A percentile compares a stretch with the other conserved stretches of the same genome.
Conservation (phyloP, 2,888 invertebrate genomes). For the Philonicus albiceps region DNA sequence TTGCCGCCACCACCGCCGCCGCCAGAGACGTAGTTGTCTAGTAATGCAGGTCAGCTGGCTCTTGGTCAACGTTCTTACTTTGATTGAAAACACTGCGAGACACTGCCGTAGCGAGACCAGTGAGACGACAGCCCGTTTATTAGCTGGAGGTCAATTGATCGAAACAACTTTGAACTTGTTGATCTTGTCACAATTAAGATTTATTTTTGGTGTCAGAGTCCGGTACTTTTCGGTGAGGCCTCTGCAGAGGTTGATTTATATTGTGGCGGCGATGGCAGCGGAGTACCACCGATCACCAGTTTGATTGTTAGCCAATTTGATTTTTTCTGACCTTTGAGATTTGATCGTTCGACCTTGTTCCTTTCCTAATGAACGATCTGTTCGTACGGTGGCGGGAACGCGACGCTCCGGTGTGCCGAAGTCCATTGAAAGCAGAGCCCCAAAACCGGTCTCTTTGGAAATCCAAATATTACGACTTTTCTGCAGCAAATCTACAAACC, state of each 20-base stretch:
- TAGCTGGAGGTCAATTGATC: constrained; percentile 61
- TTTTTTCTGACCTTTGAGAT: constrained; percentile 37
- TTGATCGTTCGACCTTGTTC: constrained; percentile 29
- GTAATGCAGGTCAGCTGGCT: constrained; percentile 38
- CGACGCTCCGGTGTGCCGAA: not conserved
- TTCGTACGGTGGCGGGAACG: not conserved
- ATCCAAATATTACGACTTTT: constrained; percentile 6
- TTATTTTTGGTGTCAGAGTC: constrained; percentile 54
- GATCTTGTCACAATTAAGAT: constrained; percentile 65
- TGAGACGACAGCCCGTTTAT: constrained; percentile 25
- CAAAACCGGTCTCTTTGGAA: constrained; percentile 16
- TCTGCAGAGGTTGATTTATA: constrained; percentile 32
- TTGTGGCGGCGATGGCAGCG: not conserved
- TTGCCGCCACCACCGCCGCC: not conserved
- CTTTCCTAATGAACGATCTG: constrained; percentile 20
- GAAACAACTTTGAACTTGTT: constrained; percentile 64
- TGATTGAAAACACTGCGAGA: constrained; percentile 35
- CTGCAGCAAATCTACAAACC: not conserved
- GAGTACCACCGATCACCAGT: constrained; percentile 9
- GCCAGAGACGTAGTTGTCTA: constrained; percentile 22
- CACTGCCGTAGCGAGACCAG: constrained; percentile 8
- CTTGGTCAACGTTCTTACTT: constrained; percentile 40
- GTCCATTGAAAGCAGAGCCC: not conserved
- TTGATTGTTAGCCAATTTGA: constrained; percentile 26
- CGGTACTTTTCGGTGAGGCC: constrained; percentile 27